Conservation (phyloP, 2,797 vertebrate genomes). For the Caiman crocodilus region DNA sequence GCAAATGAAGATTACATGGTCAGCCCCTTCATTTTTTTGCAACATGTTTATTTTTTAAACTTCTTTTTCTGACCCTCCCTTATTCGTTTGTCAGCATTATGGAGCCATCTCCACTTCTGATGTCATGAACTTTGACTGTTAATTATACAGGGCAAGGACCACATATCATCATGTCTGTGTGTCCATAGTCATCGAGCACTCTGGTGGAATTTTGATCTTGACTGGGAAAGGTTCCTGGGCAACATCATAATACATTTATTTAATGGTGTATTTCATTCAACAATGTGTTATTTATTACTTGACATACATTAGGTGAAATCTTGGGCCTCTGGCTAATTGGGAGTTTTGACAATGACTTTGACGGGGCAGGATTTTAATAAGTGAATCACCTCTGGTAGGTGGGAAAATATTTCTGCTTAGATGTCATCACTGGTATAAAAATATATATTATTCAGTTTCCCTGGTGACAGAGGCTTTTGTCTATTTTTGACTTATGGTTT, state of each 20-base stretch:
- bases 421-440: background rate
- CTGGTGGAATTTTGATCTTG: background rate
- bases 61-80: background rate
- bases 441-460: background rate
- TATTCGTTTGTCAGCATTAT: background rate
- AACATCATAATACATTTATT: background rate
- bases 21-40: background rate
- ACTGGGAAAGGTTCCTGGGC: background rate
- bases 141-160: background rate
- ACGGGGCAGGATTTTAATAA: background rate
- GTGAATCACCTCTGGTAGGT: background rate
- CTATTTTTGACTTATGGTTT: background rate
- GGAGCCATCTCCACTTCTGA: background rate
- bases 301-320: background rate
- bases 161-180: background rate
- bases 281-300: no score
- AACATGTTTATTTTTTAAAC: background rate
- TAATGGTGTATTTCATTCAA: background rate
- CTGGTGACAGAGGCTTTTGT: background rate
- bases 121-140: background rate
- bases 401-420: background rate
- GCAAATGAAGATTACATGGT: background rate
- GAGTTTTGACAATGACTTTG: background rate
- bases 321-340: background rate
- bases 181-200: background rate